Evolutionary conservation across 2,888 invertebrate species (phyloP), one percentile per base, ranked within the genome.

Genomic region (Flexamia atlantica): DNA sequence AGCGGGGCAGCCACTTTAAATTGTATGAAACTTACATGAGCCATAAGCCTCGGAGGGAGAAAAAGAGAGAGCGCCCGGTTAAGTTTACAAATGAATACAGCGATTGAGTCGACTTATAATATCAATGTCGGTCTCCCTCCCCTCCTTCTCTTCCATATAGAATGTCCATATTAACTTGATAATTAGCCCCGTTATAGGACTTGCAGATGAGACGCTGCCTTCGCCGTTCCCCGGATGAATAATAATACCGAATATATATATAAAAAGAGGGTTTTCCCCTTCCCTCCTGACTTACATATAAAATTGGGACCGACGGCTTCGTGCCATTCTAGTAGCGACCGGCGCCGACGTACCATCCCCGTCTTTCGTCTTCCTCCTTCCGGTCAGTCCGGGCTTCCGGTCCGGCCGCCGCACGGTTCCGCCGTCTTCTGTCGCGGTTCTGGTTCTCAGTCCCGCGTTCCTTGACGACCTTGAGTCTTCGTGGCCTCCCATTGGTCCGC

Each of bases 151-250:
- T 89, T 89, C 92, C 92, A 93, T 93, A 93, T 93, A 92, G 93
- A 93, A 94, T 94, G 93, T 93, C 95, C 95, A 94, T 95, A 95
- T 95, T 95, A 95, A 95, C 95, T 95, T 95, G 95, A 95, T 95
- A 95, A 95, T 95, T 95, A 95, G 95, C 94, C 94, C 93, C 94
- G 95, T 94, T 95, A 95, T 95, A 95, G 94, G 95, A 95, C 95
- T 95, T 95, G 95, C 95, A 95, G 95, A 95, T 95, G 95, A 95
- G 87, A 86, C 81, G 25, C 50, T 53, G 68, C 68, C 81, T 83
- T 74, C 83, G 82, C 85, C 83, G 84, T 74, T 80, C 84, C 85
- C 84, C 72, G 86, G 87, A 87, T 87, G 87, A 87, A 87, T 87
- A 87, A 87, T 87, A 87, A 87, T 87, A 87, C 87, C 85, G 87